Evolutionary conservation across 2,113 vertebrate genomes (phyloP).

Genomic region (Pteruthius melanotis): DNA sequence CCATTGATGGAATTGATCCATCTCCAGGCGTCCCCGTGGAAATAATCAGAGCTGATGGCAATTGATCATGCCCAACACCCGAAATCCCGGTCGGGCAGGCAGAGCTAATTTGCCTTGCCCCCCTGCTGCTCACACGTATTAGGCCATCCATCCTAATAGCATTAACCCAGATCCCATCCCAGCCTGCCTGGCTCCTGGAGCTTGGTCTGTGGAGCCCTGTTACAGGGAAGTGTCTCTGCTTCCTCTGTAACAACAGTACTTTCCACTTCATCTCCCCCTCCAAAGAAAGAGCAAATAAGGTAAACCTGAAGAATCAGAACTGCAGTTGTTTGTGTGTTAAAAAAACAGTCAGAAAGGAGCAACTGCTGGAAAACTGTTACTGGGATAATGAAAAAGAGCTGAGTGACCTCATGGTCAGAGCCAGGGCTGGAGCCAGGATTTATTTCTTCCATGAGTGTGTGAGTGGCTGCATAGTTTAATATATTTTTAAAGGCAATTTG

Average conservation of each 20-base stretch:
- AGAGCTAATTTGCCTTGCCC: constrained; percentile 47
- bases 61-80: constrained; percentile 58
- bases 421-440: background rate
- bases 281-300: background rate
- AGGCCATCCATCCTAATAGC: constrained; percentile 53
- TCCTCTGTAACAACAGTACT: accelerated
- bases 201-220: background rate
- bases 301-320: background rate
- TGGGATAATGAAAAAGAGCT: background rate
- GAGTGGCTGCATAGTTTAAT: background rate
- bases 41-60: constrained; percentile 69
- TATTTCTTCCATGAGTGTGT: background rate
- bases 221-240: background rate
- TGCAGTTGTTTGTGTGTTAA: background rate
- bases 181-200: background rate
- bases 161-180: constrained; percentile 51
- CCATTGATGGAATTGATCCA: constrained; percentile 61
- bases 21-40: constrained; percentile 53
- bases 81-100: constrained; percentile 26
- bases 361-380: background rate
- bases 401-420: background rate
- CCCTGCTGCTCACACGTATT: constrained; percentile 28
- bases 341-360: background rate
- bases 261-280: background rate
- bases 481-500: background rate